Evolutionary conservation across 2,797 vertebrate genomes (phyloP), one percentile per base, ranked within the genome.

Genomic region (Trematomus bernacchii): DNA sequence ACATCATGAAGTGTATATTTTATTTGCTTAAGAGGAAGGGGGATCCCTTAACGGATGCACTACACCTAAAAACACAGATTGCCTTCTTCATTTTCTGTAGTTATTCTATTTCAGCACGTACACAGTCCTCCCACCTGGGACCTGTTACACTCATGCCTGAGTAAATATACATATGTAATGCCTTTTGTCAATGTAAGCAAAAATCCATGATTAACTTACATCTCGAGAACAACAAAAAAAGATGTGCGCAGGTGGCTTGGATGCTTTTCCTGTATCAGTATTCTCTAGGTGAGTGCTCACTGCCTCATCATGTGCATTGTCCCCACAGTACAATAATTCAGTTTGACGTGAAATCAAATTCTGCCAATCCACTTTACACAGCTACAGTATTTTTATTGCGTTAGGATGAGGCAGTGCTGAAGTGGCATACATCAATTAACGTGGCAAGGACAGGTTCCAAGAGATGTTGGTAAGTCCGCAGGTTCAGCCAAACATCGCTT

Each of bases 401-500:
- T 78, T 53, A 53, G 63, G 57, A 69, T 51, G 71, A 85, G 66
- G 72, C 52, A 13, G 66, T 18, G 70, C 78, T 72, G 55, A 84
- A 79, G 81, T 73, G 75, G 76, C 82, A 73, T 64, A 54, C 81
- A 76, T 88, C 73, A 82, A 88, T 88, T 87, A 88, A 80, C n/a
- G 51, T n/a, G 14, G 47, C 3, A 27, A 66, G 70, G 73, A 83
- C 85, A 66, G 76, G 76, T 79, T 91, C 77, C 80, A 79, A 85
- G 88, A 83, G 90, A 92, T 90, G 88, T 88, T 64, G 79, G 58
- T 66, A 65, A 82, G 92, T 92, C 93, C 84, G 89, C 65, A 87
- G 90, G 91, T 91, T 93, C 85, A 89, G 84, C 80, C 81, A 86
- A 90, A 89, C 83, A 79, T 79, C n/a, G 73, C 92, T 95, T 95